These are phyloP conservation scores for Brachionus rubens DNA, from an alignment of 1,140 invertebrate species.

Conservation along the genomic window DNA sequence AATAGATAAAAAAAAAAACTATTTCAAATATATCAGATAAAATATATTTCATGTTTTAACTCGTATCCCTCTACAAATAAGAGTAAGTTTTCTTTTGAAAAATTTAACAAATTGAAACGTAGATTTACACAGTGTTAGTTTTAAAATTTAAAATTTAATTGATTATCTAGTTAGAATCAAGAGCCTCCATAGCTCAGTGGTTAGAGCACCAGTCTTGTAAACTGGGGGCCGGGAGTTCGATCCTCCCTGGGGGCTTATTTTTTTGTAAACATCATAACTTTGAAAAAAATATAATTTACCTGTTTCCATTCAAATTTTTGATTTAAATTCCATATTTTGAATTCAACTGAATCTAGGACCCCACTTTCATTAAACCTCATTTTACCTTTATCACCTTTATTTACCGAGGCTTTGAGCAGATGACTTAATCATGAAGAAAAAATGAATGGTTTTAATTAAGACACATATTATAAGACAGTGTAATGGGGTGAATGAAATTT, in stretches of 20 bases:
- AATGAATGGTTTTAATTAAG: too few relatives aligned
- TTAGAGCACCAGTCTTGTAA: conserved; percentile 49
- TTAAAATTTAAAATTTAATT: conserved; percentile 51
- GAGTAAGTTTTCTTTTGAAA: too few relatives aligned
- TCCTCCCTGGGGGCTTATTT: conserved; percentile 49
- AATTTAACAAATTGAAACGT: neutral
- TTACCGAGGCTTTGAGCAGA: conserved; percentile 51
- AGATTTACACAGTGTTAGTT: neutral
- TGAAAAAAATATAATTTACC: conserved; percentile 63
- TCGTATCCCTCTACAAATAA: neutral
- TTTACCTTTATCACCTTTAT: neutral
- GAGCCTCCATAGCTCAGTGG: conserved; percentile 52
- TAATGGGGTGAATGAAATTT: too few relatives aligned
- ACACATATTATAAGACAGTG: too few relatives aligned
- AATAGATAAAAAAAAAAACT: too few relatives aligned
- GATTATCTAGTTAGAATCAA: conserved; percentile 50
- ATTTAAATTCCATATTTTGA: conserved; percentile 86
- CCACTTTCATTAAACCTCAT: conserved; percentile 80
- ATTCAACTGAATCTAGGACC: conserved; percentile 75
- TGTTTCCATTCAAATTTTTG: conserved; percentile 80
- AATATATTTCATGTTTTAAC: too few relatives aligned
- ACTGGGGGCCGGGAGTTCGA: conserved; percentile 49
- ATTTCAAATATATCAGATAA: too few relatives aligned
- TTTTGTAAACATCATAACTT: neutral
- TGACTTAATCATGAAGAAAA: conserved; percentile 53